Base-by-base conservation (phyloP, 2,888 invertebrate species). In the Pelosia muscerda region DNA sequence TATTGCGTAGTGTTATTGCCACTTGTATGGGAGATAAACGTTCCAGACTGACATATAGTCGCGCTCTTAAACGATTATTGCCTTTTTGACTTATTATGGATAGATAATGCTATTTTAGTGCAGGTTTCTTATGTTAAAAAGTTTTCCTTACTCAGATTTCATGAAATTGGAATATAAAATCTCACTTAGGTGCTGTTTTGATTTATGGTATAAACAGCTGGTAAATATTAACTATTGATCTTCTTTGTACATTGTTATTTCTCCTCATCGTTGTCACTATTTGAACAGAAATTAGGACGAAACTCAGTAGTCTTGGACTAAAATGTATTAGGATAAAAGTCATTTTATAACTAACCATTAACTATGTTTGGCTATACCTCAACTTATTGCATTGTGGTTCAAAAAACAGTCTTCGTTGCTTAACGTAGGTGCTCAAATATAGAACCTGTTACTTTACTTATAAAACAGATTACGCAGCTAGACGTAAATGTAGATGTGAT, bases 401-500 rank as follows among this genome's bases (percentile, higher is more conserved):
- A 13, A 11, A 31, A 31, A 31, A 8, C 1, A 8, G 9, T 31
- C 31, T 31, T 10, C 34, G 11, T 13, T 34, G 11, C 34, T 34
- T 10, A 34, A 34, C 2, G 13, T 34, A 34, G 31, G 31, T 9
- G 31, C 13, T 34, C 34, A 2, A 31, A 31, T 34, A 2, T 19
- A 42, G 19, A 49, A n/a, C 49, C 8, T 49, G 9, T n/a, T 49
- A 34, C 31, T 10, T 10, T 34, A 19, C n/a, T 49, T 49, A 8
- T n/a, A n/a, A 34, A 34, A n/a, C 2, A 49, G 49, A 49, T n/a
- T 49, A 49, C 49, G 1, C 2, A 19, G 6, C 8, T 26, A 13
- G 23, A 23, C 23, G 3, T 25, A 25, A 55, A 69, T 61, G 59
- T 56, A 60, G 62, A 69, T 76, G 75, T 76, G 73, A 81, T 81